Evolutionary conservation across 2,888 invertebrate species (phyloP), one percentile per base, ranked within the genome.

Genomic region (Nudaria mundana): DNA sequence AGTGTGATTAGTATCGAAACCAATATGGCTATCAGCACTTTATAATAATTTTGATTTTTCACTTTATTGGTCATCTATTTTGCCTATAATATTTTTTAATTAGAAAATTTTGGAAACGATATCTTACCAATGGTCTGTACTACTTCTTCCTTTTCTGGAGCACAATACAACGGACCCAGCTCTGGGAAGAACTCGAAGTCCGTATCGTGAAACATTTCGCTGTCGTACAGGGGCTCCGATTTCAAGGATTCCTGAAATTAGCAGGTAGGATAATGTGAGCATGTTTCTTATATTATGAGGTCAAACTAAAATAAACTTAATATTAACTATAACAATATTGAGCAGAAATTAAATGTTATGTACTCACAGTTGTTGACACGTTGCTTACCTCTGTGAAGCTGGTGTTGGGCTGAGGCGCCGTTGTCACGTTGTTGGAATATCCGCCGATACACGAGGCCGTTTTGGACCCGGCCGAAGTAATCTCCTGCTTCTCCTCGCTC

Each of bases 171-270:
- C 62, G 81, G 81, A 70, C 86, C 90, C 80, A 93, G 90, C 85
- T 93, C 93, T 90, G 92, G 92, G 89, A 92, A 93, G 85, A 92
- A 91, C 82, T 93, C 93, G 91, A 85, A 90, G 85, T 90, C 83
- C 84, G 84, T 67, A 52, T 81, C 81, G 77, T 79, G 78, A 66
- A 76, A 78, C 88, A 88, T 88, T 71, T 73, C 73, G 74, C 67
- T 74, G 73, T 78, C 81, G 78, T 69, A 71, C 63, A 67, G 63
- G 46, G 79, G 79, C 71, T 88, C 88, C 79, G 76, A 58, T 80
- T 86, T 86, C 81, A 82, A 75, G 72, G 63, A 79, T 61, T 72
- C 85, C 88, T 88, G 86, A 66, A 85, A 83, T 48, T 59, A 7
- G 66, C 64, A 71, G 60, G 63, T 46, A 29, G 13, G 7, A n/a